These are phyloP conservation scores for Riparia riparia DNA, from an alignment of 2,113 vertebrate genomes.

Conservation along the genomic window DNA sequence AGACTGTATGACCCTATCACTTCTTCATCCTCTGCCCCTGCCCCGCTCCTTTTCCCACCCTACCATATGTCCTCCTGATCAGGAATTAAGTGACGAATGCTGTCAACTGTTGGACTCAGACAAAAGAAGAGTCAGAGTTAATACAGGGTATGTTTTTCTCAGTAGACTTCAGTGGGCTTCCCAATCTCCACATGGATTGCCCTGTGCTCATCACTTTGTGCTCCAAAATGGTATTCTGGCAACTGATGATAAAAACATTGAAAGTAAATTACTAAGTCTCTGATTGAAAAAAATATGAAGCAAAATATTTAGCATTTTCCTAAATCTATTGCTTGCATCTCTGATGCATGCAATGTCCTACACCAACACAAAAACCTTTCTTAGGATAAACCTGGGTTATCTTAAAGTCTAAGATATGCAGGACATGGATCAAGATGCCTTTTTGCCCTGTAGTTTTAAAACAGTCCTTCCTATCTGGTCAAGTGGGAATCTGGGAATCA, in stretches of 20 bases:
- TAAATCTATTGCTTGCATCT: neutral
- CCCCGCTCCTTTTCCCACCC: neutral
- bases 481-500: neutral
- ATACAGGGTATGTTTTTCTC: neutral
- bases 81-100: neutral
- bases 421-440: rapidly evolving
- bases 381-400: neutral
- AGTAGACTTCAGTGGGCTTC: neutral
- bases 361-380: neutral
- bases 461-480: neutral
- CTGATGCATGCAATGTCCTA: neutral
- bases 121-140: neutral
- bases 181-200: neutral
- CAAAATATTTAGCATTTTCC: neutral
- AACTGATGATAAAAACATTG: neutral
- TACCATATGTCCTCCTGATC: neutral
- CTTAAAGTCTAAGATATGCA: neutral
- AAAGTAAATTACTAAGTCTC: neutral
- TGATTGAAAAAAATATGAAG: neutral
- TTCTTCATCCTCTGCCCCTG: neutral
- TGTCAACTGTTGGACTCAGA: neutral
- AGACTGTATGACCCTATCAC: neutral
- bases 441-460: neutral
- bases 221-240: neutral
- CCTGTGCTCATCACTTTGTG: neutral